A percentile compares a stretch with the other conserved stretches of the same genome.
phyloP scores from a whole-genome alignment of 2,797 vertebrate genomes.

The Sebastes miniatus region DNA sequence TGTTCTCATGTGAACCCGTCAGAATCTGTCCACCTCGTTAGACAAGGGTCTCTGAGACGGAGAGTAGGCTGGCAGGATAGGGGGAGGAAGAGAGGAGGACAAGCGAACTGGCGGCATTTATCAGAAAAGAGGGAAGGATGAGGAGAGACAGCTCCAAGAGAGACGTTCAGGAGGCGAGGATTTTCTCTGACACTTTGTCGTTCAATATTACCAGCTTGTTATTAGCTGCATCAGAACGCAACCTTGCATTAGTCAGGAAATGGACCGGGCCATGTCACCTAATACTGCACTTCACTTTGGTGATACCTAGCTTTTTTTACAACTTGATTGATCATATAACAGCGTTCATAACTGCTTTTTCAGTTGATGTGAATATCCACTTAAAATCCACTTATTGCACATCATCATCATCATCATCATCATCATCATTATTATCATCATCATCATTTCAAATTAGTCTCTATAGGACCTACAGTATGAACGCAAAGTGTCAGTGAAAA shows the following conservation, averaged over 20 bases:
- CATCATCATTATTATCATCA: not conserved
- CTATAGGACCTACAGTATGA: not conserved
- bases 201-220: slow-evolving; percentile 44
- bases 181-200: slow-evolving; percentile 43
- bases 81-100: slow-evolving; percentile 10
- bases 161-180: slow-evolving; percentile 14
- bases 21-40: slow-evolving; percentile 55
- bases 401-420: not conserved
- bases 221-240: slow-evolving; percentile 28
- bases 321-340: not conserved
- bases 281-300: not conserved
- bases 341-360: not conserved
- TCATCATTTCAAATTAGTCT: not conserved
- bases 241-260: slow-evolving; percentile 3
- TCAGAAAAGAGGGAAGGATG: slow-evolving; percentile 45
- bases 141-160: slow-evolving; percentile 41
- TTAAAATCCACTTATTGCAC: not conserved
- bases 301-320: not conserved
- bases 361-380: not conserved
- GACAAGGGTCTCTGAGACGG: slow-evolving; percentile 31
- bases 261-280: not conserved
- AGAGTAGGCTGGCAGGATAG: slow-evolving; percentile 18
- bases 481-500: not conserved
- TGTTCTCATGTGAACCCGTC: slow-evolving; percentile 68
- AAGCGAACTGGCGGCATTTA: slow-evolving; percentile 18